Evolutionary conservation across 2,113 vertebrate genomes (phyloP), one percentile per base, ranked within the genome.

Genomic region (Neofelis nebulosa): DNA sequence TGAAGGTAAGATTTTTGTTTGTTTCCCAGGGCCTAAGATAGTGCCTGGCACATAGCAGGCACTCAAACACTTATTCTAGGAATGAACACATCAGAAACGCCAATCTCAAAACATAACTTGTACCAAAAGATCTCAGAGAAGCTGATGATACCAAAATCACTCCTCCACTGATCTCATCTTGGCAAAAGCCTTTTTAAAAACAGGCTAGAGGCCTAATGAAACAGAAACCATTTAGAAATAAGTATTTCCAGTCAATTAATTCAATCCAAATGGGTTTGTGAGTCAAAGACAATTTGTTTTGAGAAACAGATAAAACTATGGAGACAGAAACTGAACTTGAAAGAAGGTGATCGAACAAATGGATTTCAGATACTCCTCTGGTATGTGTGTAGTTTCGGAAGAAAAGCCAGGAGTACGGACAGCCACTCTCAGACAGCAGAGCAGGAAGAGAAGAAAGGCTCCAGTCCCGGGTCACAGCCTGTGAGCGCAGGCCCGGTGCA

Each of bases 161-260:
- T 69, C 84, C 52, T 82, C 36, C 23, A 52, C 63, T 84, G 25
- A 88, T 50, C 66, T 79, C 61, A 85, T 76, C 89, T 89, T 55
- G 76, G 76, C 82, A 55, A 63, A 97, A 84, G 57, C 1, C n/a
- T 69, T 85, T 88, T 57, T 27, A 66, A 61, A 93, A 82, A 76
- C 52, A 89, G 48, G 66, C 27, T 73, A 90, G 89, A 95, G 86
- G 48, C 27, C 94, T 92, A 83, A 96, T 66, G 33, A 97, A 96
- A 97, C 69, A 94, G 79, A 94, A 96, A 92, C 80, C 61, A 73
- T 81, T 90, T 69, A 93, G 74, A 92, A 93, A 85, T 92, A 88
- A 95, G 71, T 50, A 81, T 82, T 97, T 93, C 85, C 63, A 80
- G 55, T 66, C 92, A 93, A 93, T 80, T 95, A 96, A 97, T 68